Evolutionary conservation across 2,113 vertebrate species (phyloP), one percentile per base, ranked within the genome.

Genomic region (Percina caprodes): DNA sequence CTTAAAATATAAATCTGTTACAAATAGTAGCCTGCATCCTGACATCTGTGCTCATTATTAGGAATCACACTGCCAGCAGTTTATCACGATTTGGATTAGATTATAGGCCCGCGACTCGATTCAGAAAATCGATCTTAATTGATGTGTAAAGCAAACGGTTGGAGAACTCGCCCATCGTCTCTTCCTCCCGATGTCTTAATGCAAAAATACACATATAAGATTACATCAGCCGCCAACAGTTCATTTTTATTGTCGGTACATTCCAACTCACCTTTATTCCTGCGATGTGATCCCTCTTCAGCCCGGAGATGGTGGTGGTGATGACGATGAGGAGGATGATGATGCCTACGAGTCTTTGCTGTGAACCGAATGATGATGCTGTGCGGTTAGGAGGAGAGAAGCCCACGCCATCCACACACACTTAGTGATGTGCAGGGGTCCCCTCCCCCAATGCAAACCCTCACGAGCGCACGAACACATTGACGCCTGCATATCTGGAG

Each of bases 401-500:
- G 74, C 87, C 92, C 93, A 93, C 90, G 86, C 89, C 83, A 87
- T 89, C 86, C 70, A 66, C 58, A 66, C 79, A 70, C 70, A 61
- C 76, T 55, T 74, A 52, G 56, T 79, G 90, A 93, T 80, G 82
- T 79, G 69, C 86, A 89, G 84, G 91, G 76, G 77, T 77, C 91
- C 90, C 92, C 81, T 85, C 89, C 90, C 83, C 90, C 88, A 72
- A 87, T 52, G 85, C 84, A 80, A 79, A 79, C 74, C 86, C 60
- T 66, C 85, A 70, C 42, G 61, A 79, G 73, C 54, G 30, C 83
- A 87, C 52, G 60, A 65, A 45, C 76, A 71, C 75, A 77, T 79
- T 74, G 78, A 89, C 88, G 86, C 80, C 72, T 79, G 75, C 59
- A 4, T 81, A 52, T 85, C 63, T 71, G 51, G 73, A 77, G 39